Conservation (phyloP, 1,140 invertebrate species). For the Drosophila kepulauana region DNA sequence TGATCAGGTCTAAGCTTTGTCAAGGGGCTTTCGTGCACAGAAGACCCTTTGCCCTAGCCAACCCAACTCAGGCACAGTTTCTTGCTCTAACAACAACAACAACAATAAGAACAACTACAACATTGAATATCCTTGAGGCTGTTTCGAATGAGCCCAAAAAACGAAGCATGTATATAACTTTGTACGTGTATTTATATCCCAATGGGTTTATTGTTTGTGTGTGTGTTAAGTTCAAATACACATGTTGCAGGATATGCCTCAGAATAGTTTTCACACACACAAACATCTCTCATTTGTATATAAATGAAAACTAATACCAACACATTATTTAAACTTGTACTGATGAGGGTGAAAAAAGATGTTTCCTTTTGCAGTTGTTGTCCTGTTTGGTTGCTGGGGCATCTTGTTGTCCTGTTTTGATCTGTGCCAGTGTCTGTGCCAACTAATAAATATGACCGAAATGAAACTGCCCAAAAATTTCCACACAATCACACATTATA, state of each 20-base stretch:
- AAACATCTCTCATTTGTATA: background rate
- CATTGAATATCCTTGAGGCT: constrained; percentile 63
- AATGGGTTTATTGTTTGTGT: constrained; percentile 33
- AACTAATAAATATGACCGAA: constrained; percentile 85
- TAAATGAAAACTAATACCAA: constrained; percentile 22
- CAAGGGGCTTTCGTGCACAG: background rate
- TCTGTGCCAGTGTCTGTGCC: constrained; percentile 66
- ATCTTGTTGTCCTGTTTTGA: constrained; percentile 81
- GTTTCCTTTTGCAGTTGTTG: constrained; percentile 59
- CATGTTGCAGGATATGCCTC: constrained; percentile 49
- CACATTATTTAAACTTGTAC: constrained; percentile 73
- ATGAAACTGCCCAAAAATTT: constrained; percentile 84
- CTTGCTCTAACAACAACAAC: constrained; percentile 53
- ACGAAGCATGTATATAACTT: constrained; percentile 12
- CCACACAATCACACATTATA: constrained; percentile 83
- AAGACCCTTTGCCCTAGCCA: constrained; percentile 15
- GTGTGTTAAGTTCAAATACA: constrained; percentile 49
- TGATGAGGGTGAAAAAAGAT: constrained; percentile 82
- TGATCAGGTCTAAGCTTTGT: constrained; percentile 13
- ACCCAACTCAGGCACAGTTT: constrained; percentile 51
- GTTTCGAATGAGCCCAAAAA: constrained; percentile 40
- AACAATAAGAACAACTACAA: constrained; percentile 1
- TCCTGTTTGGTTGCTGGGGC: constrained; percentile 30
- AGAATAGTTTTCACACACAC: constrained; percentile 63
- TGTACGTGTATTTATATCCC: constrained; percentile 13